Conservation (phyloP, 2,888 invertebrate genomes). For the Tridacna gigas region DNA sequence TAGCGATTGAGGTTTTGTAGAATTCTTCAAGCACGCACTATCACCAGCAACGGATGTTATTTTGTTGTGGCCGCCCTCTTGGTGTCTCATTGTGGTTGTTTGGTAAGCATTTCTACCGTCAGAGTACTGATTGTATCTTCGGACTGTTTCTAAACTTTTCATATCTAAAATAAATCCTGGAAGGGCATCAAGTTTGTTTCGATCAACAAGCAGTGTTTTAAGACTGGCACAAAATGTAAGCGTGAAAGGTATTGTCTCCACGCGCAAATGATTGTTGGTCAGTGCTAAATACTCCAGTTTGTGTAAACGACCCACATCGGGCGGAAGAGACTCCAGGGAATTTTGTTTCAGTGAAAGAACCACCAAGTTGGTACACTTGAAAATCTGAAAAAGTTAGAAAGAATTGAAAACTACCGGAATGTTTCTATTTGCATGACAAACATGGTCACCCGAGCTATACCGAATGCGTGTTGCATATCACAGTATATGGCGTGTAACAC, state of each 20-base stretch:
- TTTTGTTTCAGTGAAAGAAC: constrained; percentile 85
- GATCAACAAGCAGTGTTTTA: constrained; percentile 84
- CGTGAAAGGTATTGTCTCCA: constrained; percentile 85
- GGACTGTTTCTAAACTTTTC: constrained; percentile 78
- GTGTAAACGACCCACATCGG: constrained; percentile 85
- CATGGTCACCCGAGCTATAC: too few species aligned
- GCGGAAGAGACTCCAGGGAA: constrained; percentile 84
- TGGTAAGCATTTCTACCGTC: too few species aligned
- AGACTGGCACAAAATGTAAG: constrained; percentile 84
- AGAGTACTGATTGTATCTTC: constrained; percentile 47
- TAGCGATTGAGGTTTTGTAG: too few species aligned
- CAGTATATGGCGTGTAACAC: too few species aligned
- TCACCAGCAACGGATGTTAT: too few species aligned
- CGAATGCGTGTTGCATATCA: too few species aligned
- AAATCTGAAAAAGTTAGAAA: constrained; percentile 82
- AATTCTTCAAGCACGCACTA: too few species aligned
- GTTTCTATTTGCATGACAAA: too few species aligned
- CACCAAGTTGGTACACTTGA: constrained; percentile 84
- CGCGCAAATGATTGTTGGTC: constrained; percentile 85
- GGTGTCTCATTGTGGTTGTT: too few species aligned
- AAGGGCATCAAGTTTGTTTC: constrained; percentile 85
- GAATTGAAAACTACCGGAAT: too few species aligned
- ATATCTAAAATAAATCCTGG: constrained; percentile 85
- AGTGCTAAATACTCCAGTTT: constrained; percentile 84
- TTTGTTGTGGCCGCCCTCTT: too few species aligned